Conservation (phyloP, 2,888 invertebrate species). For the Siphlonurus alternatus region DNA sequence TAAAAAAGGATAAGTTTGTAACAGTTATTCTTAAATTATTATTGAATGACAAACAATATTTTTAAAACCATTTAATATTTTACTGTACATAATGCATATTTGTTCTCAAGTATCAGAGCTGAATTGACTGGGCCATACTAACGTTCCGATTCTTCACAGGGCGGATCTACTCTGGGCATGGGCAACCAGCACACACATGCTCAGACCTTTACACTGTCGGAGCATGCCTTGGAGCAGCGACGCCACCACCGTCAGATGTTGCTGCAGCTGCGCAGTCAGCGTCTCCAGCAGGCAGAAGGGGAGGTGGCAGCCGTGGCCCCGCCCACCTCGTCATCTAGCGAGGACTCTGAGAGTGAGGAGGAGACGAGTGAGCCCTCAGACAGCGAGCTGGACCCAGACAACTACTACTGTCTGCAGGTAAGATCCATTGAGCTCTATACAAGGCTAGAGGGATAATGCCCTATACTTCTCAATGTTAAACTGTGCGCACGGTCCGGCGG, state of each 20-base stretch:
- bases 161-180: slow-evolving; percentile 74
- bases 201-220: slow-evolving; percentile 64
- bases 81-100: neutral
- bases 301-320: neutral
- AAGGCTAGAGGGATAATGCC: no score
- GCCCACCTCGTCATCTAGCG: slow-evolving; percentile 46
- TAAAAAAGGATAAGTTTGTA: no score
- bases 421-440: no score
- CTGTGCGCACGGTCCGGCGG: no score
- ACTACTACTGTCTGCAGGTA: slow-evolving; percentile 60
- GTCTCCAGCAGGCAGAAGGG: slow-evolving; percentile 21
- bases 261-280: slow-evolving; percentile 52
- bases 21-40: no score
- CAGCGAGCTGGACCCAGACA: slow-evolving; percentile 73
- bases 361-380: slow-evolving; percentile 64
- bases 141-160: slow-evolving; percentile 26
- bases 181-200: slow-evolving; percentile 42
- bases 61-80: neutral
- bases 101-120: no score
- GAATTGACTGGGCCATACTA: no score
- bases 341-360: slow-evolving; percentile 73
- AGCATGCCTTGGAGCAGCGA: slow-evolving; percentile 79
- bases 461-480: no score
- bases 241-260: slow-evolving; percentile 68
- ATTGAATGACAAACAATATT: no score